phyloP scores from a whole-genome alignment of 1,140 invertebrate species.

The Dendrolimus kikuchii region DNA sequence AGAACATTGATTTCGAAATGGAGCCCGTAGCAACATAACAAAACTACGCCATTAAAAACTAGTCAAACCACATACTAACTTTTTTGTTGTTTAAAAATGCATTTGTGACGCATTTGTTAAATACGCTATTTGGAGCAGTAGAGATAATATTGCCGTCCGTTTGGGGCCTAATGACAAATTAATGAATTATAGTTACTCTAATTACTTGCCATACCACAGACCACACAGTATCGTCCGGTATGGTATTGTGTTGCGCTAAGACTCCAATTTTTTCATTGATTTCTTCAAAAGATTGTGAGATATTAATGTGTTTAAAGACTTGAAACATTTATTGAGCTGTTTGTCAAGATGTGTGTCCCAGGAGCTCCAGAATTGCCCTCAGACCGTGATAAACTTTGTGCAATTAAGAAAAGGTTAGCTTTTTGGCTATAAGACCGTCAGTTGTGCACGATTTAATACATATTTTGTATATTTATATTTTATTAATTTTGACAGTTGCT shows the following conservation, averaged over 20 bases:
- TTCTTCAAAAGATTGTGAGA: conserved; percentile 2
- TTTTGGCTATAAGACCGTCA: too few species aligned
- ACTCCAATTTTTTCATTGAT: conserved; percentile 1
- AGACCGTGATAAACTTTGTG: conserved; percentile 23
- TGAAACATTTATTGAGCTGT: conserved; percentile 10
- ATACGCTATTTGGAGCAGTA: conserved; percentile 46
- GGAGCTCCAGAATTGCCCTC: conserved; percentile 14
- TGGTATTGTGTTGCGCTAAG: conserved; percentile 10
- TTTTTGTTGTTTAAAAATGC: conserved; percentile 18
- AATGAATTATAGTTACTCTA: conserved; percentile 43
- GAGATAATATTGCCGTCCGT: conserved; percentile 31
- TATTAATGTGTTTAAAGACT: conserved; percentile 4
- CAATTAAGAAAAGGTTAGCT: conserved; percentile 36
- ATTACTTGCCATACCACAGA: conserved; percentile 21
- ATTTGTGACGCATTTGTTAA: conserved; percentile 51
- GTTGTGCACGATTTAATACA: too few species aligned
- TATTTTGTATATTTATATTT: too few species aligned
- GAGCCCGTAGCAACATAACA: neutral
- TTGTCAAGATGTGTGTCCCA: conserved; percentile 28
- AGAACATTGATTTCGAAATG: neutral
- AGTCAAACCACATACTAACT: conserved; percentile 8
- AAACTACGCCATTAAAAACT: conserved; percentile 10
- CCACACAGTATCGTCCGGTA: conserved; percentile 5
- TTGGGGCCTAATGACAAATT: conserved; percentile 50
- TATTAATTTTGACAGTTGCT: too few species aligned